Base-by-base conservation (phyloP, 2,888 invertebrate genomes). In the Leptura quadrifasciata region DNA sequence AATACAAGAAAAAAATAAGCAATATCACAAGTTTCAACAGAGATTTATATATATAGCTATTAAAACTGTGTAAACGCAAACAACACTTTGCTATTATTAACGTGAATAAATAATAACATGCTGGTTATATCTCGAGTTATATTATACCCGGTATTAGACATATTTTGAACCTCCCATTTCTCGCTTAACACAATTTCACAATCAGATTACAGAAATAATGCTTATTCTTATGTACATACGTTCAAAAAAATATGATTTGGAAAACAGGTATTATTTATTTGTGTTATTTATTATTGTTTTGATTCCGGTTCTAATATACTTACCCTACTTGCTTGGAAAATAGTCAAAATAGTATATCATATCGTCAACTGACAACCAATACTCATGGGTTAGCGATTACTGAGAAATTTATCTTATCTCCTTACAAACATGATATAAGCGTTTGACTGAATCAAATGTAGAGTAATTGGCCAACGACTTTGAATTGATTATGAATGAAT, bases 1-100 rank as follows among this genome's bases (percentile, higher is more conserved):
- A n/a, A 31, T 27, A 2, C 31, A 61, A n/a, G n/a, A n/a, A 61
- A 61, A 31, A 31, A 21, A n/a, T 27, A 60, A 31, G 60, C 27
- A 17, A 31, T 61, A 61, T 61, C 60, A 17, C 31, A 31, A 31
- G 31, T n/a, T n/a, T 39, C 3, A 39, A 39, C n/a, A 10, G 47
- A 47, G 15, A 31, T 31, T 15, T 47, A n/a, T 47, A 47, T 10
- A 39, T 47, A n/a, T 47, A 47, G 47, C n/a, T 12, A 47, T 47
- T 47, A 47, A 47, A 47, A 47, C 47, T n/a, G 8, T 39, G 15
- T 47, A 47, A 47, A 47, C 12, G 47, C 47, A 47, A 47, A 47
- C 15, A 47, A 47, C n/a, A 5, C n/a, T 2, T 39, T 39, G 15
- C 39, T 47, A n/a, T 47, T 47, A 47, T n/a, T 47, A 47, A 47